A percentile compares a stretch with the other conserved stretches of the same genome.
Evolutionary conservation across 1,140 invertebrate genomes (phyloP).

Genomic region (Ceratitis capitata): DNA sequence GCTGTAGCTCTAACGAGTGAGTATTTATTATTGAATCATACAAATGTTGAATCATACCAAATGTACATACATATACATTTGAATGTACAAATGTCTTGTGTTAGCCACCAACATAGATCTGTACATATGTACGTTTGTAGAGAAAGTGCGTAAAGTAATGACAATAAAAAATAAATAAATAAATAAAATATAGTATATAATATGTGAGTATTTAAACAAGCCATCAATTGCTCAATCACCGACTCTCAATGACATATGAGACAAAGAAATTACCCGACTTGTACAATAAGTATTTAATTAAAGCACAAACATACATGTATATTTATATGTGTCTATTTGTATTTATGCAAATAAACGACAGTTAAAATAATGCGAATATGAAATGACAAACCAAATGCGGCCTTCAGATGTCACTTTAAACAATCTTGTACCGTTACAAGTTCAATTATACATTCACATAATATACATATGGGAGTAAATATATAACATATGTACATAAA

Average conservation of each 20-base stretch:
- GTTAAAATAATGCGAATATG: background rate
- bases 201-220: background rate
- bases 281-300: background rate
- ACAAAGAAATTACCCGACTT: conserved; percentile 16
- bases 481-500: no score
- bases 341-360: background rate
- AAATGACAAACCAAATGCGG: background rate
- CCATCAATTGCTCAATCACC: conserved; percentile 27
- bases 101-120: background rate
- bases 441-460: background rate
- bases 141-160: conserved; percentile 33
- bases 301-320: background rate
- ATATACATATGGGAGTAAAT: background rate
- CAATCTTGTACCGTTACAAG: background rate
- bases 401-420: background rate
- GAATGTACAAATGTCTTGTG: background rate
- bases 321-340: background rate
- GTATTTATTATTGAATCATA: background rate
- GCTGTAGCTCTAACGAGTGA: no score
- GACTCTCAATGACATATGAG: background rate
- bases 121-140: background rate
- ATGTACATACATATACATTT: background rate
- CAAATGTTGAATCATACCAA: background rate
- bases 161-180: no score
- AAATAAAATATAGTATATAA: no score